phyloP scores from a whole-genome alignment of 2,888 invertebrate genomes.

The Sinelater perroti region DNA sequence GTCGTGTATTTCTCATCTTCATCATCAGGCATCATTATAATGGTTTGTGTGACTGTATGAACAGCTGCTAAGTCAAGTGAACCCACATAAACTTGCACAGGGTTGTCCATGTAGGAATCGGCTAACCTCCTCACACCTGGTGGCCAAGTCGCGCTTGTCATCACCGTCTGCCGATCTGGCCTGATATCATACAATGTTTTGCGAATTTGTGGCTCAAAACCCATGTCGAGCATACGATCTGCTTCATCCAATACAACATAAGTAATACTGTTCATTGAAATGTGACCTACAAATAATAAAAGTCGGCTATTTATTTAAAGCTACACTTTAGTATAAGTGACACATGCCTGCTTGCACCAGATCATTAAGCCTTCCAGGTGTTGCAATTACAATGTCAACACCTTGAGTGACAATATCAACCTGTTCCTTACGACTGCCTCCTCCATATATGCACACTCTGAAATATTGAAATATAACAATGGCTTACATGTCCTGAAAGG shows the following conservation, averaged over 20 bases:
- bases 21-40: conserved; percentile 77
- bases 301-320: not conserved
- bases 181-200: conserved; percentile 82
- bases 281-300: conserved; percentile 63
- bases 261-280: conserved; percentile 82
- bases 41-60: conserved; percentile 83
- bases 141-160: conserved; percentile 98
- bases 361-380: conserved; percentile 93
- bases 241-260: conserved; percentile 94
- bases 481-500: conserved; percentile 18
- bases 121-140: conserved; percentile 85
- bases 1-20: conserved; percentile 72
- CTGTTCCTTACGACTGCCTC: conserved; percentile 83
- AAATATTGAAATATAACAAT: conserved; percentile 35
- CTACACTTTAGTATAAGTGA: not conserved
- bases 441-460: conserved; percentile 91
- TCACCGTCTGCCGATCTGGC: conserved; percentile 92
- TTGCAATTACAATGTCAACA: conserved; percentile 95
- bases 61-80: conserved; percentile 88
- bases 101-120: conserved; percentile 86
- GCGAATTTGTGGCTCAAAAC: conserved; percentile 88
- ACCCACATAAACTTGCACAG: conserved; percentile 90
- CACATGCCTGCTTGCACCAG: conserved; percentile 74
- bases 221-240: conserved; percentile 88
- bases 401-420: conserved; percentile 76